phyloP scores from a whole-genome alignment of 2,797 vertebrate species.

The Tokudaia tokunoshimensis region DNA sequence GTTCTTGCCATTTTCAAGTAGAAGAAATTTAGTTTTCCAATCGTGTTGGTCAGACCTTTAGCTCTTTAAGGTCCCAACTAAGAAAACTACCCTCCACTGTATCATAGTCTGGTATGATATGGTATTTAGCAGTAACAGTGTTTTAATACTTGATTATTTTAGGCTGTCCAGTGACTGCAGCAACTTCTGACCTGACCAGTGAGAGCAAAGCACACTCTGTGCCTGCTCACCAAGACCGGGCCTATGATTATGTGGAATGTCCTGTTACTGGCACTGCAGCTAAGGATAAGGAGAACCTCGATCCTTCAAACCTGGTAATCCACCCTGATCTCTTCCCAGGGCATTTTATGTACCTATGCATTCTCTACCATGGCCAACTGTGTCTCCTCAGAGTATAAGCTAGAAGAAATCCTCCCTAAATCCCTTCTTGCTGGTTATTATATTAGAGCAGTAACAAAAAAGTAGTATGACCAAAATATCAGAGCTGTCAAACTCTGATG shows the following conservation, averaged over 20 bases:
- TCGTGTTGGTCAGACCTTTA: neutral
- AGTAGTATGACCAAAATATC: neutral
- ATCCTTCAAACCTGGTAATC: slow-evolving; percentile 96
- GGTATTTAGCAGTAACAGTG: neutral
- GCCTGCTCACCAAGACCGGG: slow-evolving; percentile 94
- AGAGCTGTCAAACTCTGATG: neutral
- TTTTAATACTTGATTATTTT: slow-evolving; percentile 54
- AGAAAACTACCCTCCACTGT: neutral
- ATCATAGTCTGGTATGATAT: neutral
- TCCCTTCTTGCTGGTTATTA: neutral
- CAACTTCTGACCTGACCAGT: slow-evolving; percentile 67
- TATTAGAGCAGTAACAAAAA: neutral
- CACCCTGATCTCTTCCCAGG: neutral
- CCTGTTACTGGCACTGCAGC: slow-evolving; percentile 89
- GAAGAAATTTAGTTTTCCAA: neutral
- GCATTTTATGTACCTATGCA: neutral
- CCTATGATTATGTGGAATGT: slow-evolving; percentile 95
- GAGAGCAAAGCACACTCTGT: slow-evolving; percentile 78
- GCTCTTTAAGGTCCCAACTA: neutral
- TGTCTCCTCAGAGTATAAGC: neutral
- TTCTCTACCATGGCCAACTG: neutral
- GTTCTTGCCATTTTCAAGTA: neutral
- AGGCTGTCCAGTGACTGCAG: slow-evolving; percentile 89
- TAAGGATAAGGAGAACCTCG: slow-evolving; percentile 88
- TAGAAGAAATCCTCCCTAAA: neutral